These are phyloP conservation scores for Oithona nana DNA, from an alignment of 2,888 invertebrate species.

Conservation along the genomic window DNA sequence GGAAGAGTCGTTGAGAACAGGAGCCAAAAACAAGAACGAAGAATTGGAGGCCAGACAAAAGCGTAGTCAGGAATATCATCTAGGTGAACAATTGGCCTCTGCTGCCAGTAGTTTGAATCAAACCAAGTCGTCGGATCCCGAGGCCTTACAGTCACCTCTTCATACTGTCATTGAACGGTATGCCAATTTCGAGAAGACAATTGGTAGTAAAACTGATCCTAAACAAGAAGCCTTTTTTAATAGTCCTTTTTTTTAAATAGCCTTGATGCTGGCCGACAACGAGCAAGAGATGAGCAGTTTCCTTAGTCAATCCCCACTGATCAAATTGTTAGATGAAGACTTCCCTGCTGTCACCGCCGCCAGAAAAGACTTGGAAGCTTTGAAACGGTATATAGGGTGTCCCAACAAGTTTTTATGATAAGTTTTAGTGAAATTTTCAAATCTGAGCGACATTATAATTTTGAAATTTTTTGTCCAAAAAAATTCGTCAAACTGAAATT, in stretches of 20 bases:
- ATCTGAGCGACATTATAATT: too few relatives aligned
- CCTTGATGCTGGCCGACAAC: constrained; percentile 5
- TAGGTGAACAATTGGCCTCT: constrained; percentile 3
- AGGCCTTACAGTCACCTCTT: background rate
- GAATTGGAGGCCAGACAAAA: constrained; percentile 1
- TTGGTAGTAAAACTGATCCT: too few relatives aligned
- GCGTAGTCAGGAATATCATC: background rate
- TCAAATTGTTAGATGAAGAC: constrained; percentile 6
- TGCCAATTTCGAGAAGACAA: constrained; percentile 12
- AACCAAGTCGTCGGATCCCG: background rate
- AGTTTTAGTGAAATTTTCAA: too few relatives aligned
- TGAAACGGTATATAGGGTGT: too few relatives aligned
- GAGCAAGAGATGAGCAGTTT: background rate
- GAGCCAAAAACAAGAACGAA: background rate
- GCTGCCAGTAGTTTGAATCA: background rate
- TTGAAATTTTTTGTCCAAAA: too few relatives aligned
- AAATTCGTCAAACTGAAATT: too few relatives aligned
- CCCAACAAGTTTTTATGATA: too few relatives aligned
- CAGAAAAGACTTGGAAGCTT: constrained; percentile 15
- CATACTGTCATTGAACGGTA: constrained; percentile 2
- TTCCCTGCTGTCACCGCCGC: background rate
- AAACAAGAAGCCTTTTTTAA: too few relatives aligned
- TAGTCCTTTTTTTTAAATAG: too few relatives aligned
- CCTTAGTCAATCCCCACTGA: background rate
- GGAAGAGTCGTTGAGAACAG: constrained; percentile 6